phyloP scores from a whole-genome alignment of 2,113 vertebrate genomes.

The Thermophis baileyi region DNA sequence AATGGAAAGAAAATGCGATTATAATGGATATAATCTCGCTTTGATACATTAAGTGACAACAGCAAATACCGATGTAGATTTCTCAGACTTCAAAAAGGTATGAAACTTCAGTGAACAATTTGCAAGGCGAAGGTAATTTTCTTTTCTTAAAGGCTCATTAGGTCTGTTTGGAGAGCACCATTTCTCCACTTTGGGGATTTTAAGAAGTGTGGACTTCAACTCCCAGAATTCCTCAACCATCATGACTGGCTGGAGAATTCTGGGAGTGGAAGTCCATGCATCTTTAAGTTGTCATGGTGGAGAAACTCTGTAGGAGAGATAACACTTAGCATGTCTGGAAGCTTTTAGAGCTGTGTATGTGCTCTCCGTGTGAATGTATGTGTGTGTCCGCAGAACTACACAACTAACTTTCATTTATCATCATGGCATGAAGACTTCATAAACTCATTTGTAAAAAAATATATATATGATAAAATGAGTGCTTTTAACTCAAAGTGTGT shows the following conservation, averaged over 20 bases:
- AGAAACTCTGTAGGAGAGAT: not conserved
- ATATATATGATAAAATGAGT: too few relatives aligned
- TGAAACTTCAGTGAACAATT: not conserved
- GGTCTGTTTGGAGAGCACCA: not conserved
- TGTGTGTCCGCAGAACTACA: too few relatives aligned
- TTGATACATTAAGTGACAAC: slow-evolving; percentile 29
- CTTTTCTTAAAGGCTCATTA: not conserved
- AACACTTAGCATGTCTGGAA: not conserved
- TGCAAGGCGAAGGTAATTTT: slow-evolving; percentile 10
- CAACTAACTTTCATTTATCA: too few relatives aligned
- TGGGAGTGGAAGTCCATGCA: too few relatives aligned
- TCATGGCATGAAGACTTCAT: too few relatives aligned
- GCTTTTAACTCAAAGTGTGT: too few relatives aligned
- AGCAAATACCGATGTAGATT: slow-evolving; percentile 12
- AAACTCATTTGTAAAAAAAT: too few relatives aligned
- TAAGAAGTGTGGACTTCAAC: too few relatives aligned
- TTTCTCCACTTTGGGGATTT: not conserved
- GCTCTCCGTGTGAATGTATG: not conserved
- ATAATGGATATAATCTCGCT: slow-evolving; percentile 39
- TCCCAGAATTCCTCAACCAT: too few relatives aligned
- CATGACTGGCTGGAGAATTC: too few relatives aligned
- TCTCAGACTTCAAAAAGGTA: not conserved
- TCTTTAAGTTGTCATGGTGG: not conserved
- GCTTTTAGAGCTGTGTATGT: not conserved
- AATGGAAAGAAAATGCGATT: slow-evolving; percentile 45